Evolutionary conservation across 23 tunicate species (phyloP).

Genomic region (Trididemnum miniatum): DNA sequence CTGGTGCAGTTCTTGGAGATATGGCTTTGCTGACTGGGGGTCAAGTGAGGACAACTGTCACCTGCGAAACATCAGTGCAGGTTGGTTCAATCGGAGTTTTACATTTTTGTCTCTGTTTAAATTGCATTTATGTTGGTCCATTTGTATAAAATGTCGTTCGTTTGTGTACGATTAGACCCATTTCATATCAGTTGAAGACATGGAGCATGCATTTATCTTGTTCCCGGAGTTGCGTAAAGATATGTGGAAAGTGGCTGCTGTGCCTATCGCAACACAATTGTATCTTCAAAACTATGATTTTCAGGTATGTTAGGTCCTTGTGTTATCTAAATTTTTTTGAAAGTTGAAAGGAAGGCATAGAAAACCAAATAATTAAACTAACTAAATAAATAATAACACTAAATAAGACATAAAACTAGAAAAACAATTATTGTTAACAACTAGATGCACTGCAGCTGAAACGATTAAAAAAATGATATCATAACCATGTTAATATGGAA

Average conservation of each 20-base stretch:
- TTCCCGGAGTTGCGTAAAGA: constrained; percentile 65
- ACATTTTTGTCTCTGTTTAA: neutral
- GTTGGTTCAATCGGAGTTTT: neutral
- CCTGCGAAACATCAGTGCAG: constrained; percentile 84
- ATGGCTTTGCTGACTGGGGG: constrained; percentile 66
- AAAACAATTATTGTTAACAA: too few relatives aligned
- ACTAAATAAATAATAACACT: neutral
- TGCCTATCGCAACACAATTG: constrained; percentile 61
- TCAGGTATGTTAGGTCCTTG: constrained; percentile 32
- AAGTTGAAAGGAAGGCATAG: neutral
- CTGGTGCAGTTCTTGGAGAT: constrained; percentile 82
- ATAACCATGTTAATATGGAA: too few relatives aligned
- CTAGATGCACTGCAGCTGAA: too few relatives aligned
- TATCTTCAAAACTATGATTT: constrained; percentile 48
- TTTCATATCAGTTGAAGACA: constrained; percentile 57
- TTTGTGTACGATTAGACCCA: too few relatives aligned
- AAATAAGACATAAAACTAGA: neutral
- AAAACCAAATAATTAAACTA: neutral
- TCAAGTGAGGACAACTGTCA: constrained; percentile 48
- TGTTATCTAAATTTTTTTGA: neutral
- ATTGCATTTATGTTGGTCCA: neutral
- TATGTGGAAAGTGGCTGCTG: constrained; percentile 83
- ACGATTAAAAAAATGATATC: too few relatives aligned
- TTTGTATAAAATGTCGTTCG: too few relatives aligned
- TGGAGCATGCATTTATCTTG: constrained; percentile 46